A percentile compares a stretch with the other conserved stretches of the same genome.
These are phyloP conservation scores for Phenacoccus solenopsis DNA, from an alignment of 1,140 invertebrate species.

Conservation along the genomic window DNA sequence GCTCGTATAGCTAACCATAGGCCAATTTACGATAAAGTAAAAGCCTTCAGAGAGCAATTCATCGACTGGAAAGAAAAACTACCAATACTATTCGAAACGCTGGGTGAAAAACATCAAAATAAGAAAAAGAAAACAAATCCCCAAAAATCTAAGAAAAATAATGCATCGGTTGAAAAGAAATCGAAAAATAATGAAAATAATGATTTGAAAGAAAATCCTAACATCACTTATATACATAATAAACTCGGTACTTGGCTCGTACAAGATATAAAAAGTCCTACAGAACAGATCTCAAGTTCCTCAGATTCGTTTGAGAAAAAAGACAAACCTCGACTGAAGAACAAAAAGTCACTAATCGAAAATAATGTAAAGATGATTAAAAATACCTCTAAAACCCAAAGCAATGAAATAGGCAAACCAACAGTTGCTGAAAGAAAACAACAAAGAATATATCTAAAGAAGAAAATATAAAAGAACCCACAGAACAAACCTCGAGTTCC, in stretches of 20 bases:
- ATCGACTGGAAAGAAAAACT: constrained; percentile 15
- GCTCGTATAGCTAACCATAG: neutral
- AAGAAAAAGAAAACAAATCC: constrained; percentile 5
- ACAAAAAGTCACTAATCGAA: too few species aligned
- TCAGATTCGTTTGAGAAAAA: too few species aligned
- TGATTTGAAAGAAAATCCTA: neutral
- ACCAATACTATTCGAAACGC: neutral
- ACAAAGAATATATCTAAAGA: too few species aligned
- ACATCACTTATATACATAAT: neutral
- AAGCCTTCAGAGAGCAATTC: neutral
- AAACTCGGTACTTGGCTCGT: neutral
- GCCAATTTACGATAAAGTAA: neutral
- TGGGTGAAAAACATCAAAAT: constrained; percentile 5
- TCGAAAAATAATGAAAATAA: neutral
- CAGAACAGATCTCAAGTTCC: too few species aligned
- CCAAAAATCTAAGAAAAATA: neutral
- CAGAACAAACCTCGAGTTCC: too few species aligned
- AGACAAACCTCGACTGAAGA: too few species aligned
- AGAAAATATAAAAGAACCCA: too few species aligned
- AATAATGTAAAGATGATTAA: too few species aligned
- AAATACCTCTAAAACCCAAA: too few species aligned
- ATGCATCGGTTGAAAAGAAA: too few species aligned
- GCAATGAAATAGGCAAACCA: too few species aligned
- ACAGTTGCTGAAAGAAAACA: too few species aligned
- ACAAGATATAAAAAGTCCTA: neutral